Conservation (phyloP, 1,140 invertebrate genomes). For the Drosophila suzukii region DNA sequence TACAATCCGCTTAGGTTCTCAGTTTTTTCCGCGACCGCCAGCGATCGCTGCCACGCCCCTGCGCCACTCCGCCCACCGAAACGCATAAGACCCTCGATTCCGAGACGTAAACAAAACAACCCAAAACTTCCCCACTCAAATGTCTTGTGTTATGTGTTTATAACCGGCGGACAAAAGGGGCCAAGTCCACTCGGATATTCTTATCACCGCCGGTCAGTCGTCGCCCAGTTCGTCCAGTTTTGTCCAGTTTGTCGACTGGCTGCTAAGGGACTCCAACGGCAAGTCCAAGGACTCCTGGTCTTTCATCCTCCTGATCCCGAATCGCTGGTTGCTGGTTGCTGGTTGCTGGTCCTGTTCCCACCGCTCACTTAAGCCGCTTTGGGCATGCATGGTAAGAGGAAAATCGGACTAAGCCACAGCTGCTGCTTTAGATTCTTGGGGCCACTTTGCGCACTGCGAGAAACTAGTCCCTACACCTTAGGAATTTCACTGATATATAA, state of each 20-base stretch:
- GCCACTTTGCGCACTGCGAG: background rate
- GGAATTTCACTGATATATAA: too few species aligned
- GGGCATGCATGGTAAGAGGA: constrained; percentile 39
- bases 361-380: constrained; percentile 39
- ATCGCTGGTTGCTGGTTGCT: background rate
- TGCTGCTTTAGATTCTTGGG: constrained; percentile 21
- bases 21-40: constrained; percentile 9
- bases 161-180: constrained; percentile 5
- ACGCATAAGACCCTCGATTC: background rate
- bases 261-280: background rate
- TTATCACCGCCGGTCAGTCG: constrained; percentile 25
- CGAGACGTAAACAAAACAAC: constrained; percentile 34
- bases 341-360: background rate
- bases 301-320: background rate
- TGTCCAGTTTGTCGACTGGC: too few species aligned
- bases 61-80: background rate
- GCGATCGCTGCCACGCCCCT: constrained; percentile 1
- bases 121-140: constrained; percentile 2
- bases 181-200: constrained; percentile 7
- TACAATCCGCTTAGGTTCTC: constrained; percentile 25
- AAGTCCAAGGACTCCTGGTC: background rate
- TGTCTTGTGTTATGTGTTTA: constrained; percentile 39
- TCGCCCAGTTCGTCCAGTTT: background rate
- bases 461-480: background rate
- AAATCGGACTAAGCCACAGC: constrained; percentile 36